These are phyloP conservation scores for Dryocosmus kuriphilus DNA, from an alignment of 2,888 invertebrate species.

Conservation along the genomic window DNA sequence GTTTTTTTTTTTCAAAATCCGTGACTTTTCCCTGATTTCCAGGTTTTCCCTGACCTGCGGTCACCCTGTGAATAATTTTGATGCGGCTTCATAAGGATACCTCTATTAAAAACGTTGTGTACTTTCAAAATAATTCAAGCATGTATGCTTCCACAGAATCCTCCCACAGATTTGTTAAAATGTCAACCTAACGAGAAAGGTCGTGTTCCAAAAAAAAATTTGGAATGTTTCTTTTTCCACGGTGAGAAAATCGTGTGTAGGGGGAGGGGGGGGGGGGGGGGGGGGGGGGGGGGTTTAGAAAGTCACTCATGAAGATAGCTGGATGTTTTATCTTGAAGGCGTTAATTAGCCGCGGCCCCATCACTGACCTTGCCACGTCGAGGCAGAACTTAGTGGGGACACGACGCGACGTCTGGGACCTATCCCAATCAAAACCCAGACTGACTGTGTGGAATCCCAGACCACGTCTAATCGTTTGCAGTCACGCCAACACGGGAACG, in stretches of 20 bases:
- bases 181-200: too few species aligned
- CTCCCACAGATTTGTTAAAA: too few species aligned
- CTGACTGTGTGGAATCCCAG: slow-evolving; percentile 50
- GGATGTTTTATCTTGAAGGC: background rate
- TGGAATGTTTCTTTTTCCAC: background rate
- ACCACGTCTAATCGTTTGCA: slow-evolving; percentile 61
- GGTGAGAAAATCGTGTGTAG: background rate
- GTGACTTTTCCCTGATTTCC: too few species aligned
- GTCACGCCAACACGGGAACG: slow-evolving; percentile 64
- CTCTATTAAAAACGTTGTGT: too few species aligned
- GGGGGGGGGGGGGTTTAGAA: background rate
- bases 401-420: slow-evolving; percentile 55
- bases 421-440: slow-evolving; percentile 67
- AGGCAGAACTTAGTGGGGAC: background rate
- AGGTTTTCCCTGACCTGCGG: too few species aligned
- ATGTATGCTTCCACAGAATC: too few species aligned
- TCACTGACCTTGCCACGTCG: background rate
- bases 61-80: too few species aligned
- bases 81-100: too few species aligned
- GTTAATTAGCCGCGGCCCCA: background rate
- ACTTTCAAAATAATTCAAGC: too few species aligned
- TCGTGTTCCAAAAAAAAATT: too few species aligned
- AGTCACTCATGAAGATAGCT: background rate
- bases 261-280: background rate
- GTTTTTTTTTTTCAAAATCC: too few species aligned